phyloP scores from a whole-genome alignment of 2,888 invertebrate species.

The Volucella bombylans region DNA sequence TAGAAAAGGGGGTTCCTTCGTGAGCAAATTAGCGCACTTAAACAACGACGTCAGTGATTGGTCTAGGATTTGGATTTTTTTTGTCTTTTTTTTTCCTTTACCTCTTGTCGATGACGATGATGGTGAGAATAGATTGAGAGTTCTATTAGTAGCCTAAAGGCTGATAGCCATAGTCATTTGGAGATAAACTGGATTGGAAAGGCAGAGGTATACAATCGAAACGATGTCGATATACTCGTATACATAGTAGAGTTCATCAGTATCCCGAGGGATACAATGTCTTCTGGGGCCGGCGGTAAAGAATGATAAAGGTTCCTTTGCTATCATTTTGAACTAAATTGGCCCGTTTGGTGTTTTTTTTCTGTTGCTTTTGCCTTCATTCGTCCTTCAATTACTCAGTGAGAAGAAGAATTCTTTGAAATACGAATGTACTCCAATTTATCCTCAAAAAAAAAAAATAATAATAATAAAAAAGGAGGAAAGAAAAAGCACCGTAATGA shows the following conservation, averaged over 20 bases:
- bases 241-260: conserved; percentile 46
- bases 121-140: conserved; percentile 48
- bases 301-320: conserved; percentile 52
- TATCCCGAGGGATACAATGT: conserved; percentile 49
- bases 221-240: conserved; percentile 48
- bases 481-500: conserved; percentile 56
- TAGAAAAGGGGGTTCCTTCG: conserved; percentile 3
- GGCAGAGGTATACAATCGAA: conserved; percentile 22
- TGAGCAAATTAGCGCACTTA: conserved; percentile 14
- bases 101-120: background rate
- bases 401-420: conserved; percentile 43
- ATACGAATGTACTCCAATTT: conserved; percentile 61
- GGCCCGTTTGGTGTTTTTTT: conserved; percentile 43
- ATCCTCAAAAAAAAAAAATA: conserved; percentile 11
- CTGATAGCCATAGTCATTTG: conserved; percentile 24
- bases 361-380: background rate
- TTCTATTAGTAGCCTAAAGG: conserved; percentile 63
- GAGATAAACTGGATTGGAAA: conserved; percentile 31
- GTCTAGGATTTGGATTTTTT: conserved; percentile 1
- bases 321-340: conserved; percentile 66
- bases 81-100: background rate
- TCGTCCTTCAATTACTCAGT: conserved; percentile 53
- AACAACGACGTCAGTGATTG: conserved; percentile 38
- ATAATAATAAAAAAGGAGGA: background rate
- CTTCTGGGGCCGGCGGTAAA: conserved; percentile 30